Percentiles rank a stretch among this genome's conserved stretches.
phyloP scores from a whole-genome alignment of 2,888 invertebrate species.

The Erynnis tages region DNA sequence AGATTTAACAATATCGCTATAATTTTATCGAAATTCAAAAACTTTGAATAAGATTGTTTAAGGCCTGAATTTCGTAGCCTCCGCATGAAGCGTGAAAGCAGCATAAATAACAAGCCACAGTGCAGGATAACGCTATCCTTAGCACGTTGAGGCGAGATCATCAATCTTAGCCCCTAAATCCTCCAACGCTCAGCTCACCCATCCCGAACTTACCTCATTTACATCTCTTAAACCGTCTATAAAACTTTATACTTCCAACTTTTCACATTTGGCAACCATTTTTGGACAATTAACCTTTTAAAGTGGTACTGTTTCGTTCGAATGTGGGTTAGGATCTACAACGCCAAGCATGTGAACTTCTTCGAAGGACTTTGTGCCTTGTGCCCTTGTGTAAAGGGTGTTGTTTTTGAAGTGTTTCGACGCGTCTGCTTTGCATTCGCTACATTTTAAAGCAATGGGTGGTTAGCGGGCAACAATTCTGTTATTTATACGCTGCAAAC shows the following conservation, averaged over 20 bases:
- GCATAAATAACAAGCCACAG: background rate
- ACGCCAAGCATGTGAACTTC: constrained; percentile 6
- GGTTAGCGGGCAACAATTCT: constrained; percentile 20
- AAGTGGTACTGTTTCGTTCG: constrained; percentile 39
- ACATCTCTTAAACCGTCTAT: constrained; percentile 39
- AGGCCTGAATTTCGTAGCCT: too few relatives aligned
- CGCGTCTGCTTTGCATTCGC: constrained; percentile 16
- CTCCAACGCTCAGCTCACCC: constrained; percentile 14
- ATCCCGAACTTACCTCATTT: constrained; percentile 32
- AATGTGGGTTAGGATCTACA: constrained; percentile 30
- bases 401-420: background rate
- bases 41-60: too few relatives aligned
- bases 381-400: background rate
- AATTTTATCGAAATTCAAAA: too few relatives aligned
- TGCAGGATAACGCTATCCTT: constrained; percentile 15
- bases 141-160: constrained; percentile 11
- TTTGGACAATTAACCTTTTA: constrained; percentile 53
- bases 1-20: too few relatives aligned
- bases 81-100: too few relatives aligned
- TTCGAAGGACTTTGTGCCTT: constrained; percentile 7
- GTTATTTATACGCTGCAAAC: constrained; percentile 14
- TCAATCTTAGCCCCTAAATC: constrained; percentile 22
- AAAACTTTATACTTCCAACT: constrained; percentile 45
- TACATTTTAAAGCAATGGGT: constrained; percentile 19
- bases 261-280: constrained; percentile 53